Evolutionary conservation across 2,888 invertebrate species (phyloP).

Genomic region (Acanthosepion lycidas): DNA sequence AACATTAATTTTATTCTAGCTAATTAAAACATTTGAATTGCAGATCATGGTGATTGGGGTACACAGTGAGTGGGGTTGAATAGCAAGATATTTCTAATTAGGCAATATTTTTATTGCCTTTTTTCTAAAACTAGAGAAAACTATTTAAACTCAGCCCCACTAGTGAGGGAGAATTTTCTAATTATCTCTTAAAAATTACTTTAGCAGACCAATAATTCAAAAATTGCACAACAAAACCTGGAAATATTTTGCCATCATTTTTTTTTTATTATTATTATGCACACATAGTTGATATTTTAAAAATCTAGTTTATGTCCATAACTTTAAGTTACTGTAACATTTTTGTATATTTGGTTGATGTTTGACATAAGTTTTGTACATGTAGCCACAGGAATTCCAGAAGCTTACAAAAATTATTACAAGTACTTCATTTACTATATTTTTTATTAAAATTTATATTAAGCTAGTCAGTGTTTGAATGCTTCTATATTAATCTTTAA

Average conservation of each 20-base stretch:
- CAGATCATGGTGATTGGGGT: background rate
- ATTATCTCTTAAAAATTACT: conserved; percentile 21
- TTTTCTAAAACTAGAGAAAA: background rate
- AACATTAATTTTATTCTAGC: background rate
- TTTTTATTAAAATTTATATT: no score
- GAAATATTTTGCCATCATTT: background rate
- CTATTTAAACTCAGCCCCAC: background rate
- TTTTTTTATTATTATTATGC: background rate
- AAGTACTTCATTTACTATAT: no score
- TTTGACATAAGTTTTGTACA: background rate
- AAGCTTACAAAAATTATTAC: no score
- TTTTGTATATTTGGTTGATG: background rate
- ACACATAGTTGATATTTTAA: background rate
- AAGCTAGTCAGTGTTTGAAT: no score
- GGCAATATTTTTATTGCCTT: background rate
- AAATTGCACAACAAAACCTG: background rate
- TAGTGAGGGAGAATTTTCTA: background rate
- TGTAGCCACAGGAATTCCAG: no score
- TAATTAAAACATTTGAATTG: conserved; percentile 1
- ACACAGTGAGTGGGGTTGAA: no score
- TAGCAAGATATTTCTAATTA: background rate
- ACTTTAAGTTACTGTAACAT: background rate
- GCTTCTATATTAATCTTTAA: no score
- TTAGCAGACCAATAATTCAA: background rate
- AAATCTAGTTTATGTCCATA: background rate